Evolutionary conservation across 2,888 invertebrate species (phyloP).

Genomic region (Laothoe populi): DNA sequence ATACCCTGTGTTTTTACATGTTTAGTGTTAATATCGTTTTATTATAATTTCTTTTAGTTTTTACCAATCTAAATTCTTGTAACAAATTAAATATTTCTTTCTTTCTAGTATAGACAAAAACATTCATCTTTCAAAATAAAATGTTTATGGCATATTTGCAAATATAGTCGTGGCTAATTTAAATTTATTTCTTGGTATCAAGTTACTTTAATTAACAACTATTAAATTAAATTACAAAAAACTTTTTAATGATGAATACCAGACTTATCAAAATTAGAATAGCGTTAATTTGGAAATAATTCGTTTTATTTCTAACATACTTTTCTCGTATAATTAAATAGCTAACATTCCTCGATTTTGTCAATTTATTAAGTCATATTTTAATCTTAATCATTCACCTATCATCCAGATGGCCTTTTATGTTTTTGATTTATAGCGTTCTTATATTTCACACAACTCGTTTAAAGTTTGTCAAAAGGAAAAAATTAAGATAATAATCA

Average conservation of each 20-base stretch:
- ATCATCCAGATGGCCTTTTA: conserved; percentile 11
- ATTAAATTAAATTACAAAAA: not conserved
- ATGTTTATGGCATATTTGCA: too few relatives aligned
- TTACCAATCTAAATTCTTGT: too few relatives aligned
- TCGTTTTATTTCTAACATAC: conserved; percentile 11
- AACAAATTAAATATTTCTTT: too few relatives aligned
- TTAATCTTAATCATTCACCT: not conserved
- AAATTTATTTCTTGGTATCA: too few relatives aligned
- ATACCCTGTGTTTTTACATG: too few relatives aligned
- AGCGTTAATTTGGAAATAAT: not conserved
- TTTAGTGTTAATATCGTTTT: too few relatives aligned
- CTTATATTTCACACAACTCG: conserved; percentile 13
- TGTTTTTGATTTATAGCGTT: conserved; percentile 10
- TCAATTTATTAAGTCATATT: conserved; percentile 16
- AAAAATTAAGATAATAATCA: conserved; percentile 19
- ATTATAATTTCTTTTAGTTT: too few relatives aligned
- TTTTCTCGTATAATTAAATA: conserved; percentile 21
- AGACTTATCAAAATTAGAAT: not conserved
- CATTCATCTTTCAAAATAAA: too few relatives aligned
- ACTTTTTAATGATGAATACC: not conserved
- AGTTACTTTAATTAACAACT: not conserved
- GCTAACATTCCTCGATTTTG: not conserved
- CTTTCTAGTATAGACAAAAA: too few relatives aligned
- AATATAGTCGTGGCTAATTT: too few relatives aligned
- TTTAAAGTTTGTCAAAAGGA: conserved; percentile 17